Evolutionary conservation across 2,888 invertebrate genomes (phyloP).

Genomic region (Hydroisotoma schaefferi): DNA sequence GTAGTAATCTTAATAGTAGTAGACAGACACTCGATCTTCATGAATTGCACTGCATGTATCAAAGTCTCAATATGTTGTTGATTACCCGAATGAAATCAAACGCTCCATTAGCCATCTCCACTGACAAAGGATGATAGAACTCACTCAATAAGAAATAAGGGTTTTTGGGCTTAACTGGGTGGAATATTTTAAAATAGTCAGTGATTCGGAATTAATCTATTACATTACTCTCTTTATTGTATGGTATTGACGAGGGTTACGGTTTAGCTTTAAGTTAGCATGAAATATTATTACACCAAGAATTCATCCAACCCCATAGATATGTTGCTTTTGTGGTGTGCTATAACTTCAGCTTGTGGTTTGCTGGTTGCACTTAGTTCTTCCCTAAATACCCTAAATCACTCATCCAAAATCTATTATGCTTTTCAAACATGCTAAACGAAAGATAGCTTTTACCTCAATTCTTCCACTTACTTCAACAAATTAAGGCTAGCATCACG

Average conservation of each 20-base stretch:
- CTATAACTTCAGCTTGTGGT: neutral
- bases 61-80: too few species aligned
- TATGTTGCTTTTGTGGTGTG: too few species aligned
- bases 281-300: too few species aligned
- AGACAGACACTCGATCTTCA: too few species aligned
- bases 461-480: neutral
- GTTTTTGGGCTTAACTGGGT: slow-evolving; percentile 9
- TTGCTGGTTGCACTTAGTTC: neutral
- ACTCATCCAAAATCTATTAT: neutral
- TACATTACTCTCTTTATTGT: slow-evolving; percentile 2
- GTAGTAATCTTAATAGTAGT: too few species aligned
- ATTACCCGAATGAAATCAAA: neutral
- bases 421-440: neutral
- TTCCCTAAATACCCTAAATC: neutral
- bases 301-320: too few species aligned
- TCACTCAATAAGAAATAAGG: neutral
- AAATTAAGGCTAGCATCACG: too few species aligned
- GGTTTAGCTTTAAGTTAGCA: too few species aligned
- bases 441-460: neutral
- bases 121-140: neutral
- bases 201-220: slow-evolving; percentile 12
- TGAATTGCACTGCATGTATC: too few species aligned
- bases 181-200: slow-evolving; percentile 8
- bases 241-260: too few species aligned
- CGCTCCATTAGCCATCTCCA: neutral